Evolutionary conservation across 1,140 invertebrate species (phyloP).

Genomic region (Planococcus citri): DNA sequence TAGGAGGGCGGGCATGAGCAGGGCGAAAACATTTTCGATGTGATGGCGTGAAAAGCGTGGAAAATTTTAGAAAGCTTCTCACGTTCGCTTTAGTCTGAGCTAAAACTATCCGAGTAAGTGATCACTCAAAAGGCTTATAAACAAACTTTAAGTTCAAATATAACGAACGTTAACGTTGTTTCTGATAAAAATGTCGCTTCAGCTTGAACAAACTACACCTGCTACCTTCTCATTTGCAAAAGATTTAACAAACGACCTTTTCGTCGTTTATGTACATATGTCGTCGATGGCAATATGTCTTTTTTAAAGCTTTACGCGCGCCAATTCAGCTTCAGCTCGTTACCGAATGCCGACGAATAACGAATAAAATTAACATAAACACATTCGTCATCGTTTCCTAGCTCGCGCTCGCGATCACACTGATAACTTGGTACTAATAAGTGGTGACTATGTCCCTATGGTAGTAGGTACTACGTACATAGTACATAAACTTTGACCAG

Average conservation of each 20-base stretch:
- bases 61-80: slow-evolving; percentile 18
- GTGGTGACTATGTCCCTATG: too few species aligned
- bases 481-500: too few species aligned
- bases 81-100: neutral
- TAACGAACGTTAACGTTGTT: neutral
- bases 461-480: too few species aligned
- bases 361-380: slow-evolving; percentile 5
- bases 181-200: slow-evolving; percentile 15
- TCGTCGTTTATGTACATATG: slow-evolving; percentile 15
- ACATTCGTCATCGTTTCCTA: neutral
- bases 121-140: slow-evolving; percentile 16
- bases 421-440: too few species aligned
- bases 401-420: too few species aligned
- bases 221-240: slow-evolving; percentile 12
- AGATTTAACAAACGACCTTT: slow-evolving; percentile 16
- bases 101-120: slow-evolving; percentile 19
- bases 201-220: slow-evolving; percentile 1
- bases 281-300: slow-evolving; percentile 11
- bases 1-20: neutral
- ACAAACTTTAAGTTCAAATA: slow-evolving; percentile 17
- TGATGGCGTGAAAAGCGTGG: neutral
- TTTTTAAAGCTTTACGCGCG: slow-evolving; percentile 3
- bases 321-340: slow-evolving; percentile 10
- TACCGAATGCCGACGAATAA: too few species aligned
- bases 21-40: neutral